Percentiles rank a stretch among this genome's conserved stretches.
Conservation (phyloP, 2,113 vertebrate species). For the Cygnus buccinator region DNA sequence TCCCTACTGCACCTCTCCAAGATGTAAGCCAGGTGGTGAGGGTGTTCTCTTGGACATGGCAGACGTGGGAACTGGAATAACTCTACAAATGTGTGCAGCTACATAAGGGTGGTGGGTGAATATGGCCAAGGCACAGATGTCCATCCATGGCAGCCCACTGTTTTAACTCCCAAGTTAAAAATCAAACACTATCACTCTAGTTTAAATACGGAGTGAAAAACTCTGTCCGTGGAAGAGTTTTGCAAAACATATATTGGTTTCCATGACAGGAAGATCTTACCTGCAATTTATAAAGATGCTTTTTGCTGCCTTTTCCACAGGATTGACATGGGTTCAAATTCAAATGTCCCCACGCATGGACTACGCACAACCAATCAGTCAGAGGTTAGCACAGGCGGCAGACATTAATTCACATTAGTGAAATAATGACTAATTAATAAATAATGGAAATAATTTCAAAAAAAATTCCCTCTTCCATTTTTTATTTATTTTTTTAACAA, state of each 20-base stretch:
- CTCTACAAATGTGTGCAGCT: background rate
- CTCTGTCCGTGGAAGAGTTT: background rate
- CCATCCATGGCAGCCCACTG: background rate
- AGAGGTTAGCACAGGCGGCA: background rate
- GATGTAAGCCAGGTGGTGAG: background rate
- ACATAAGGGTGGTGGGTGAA: background rate
- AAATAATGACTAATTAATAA: background rate
- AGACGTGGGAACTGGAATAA: background rate
- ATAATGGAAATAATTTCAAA: background rate
- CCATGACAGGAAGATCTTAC: background rate
- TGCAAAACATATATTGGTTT: background rate
- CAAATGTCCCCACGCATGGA: background rate
- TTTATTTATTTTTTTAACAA: constrained; percentile 7
- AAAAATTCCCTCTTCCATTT: background rate
- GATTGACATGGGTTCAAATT: background rate
- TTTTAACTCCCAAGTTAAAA: background rate
- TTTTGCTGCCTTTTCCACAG: background rate
- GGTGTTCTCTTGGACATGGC: background rate
- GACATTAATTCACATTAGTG: background rate
- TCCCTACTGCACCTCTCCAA: background rate
- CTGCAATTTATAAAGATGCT: background rate
- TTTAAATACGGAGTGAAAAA: background rate
- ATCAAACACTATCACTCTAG: rapidly evolving
- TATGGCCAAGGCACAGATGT: background rate
- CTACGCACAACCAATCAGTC: background rate